Evolutionary conservation across 2,888 invertebrate species (phyloP), one percentile per base, ranked within the genome.

Genomic region (Neoitamus cyanurus): DNA sequence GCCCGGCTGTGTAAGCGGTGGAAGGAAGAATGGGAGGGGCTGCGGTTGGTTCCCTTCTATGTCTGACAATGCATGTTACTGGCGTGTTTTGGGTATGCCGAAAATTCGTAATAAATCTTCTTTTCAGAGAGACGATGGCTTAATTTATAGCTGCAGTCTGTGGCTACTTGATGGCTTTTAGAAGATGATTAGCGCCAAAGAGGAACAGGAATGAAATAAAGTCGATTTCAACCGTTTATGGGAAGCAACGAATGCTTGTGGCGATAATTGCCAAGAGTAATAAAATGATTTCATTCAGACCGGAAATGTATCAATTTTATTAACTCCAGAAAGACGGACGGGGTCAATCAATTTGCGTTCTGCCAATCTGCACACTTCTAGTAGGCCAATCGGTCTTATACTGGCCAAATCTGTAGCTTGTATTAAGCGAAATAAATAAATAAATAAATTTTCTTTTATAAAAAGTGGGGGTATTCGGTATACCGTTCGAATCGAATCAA

Each of bases 21-120:
- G 42, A 28, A 36, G 13, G n/a, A 46, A 3, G 34, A 70, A 9
- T 15, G 15, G 13, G 5, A 31, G 6, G 37, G 7, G 42, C 15
- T 11, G 28, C n/a, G 25, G 70, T 11, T 28, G 30, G 11, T 70
- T 70, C 70, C 70, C 34, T 70, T 31, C 30, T 31, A 34, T 30
- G 42, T 70, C 83, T 69, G 68, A 72, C 25, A 42, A 31, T 37
- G 3, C 34, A 48, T 68, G 48, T 77, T 75, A 37, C 48, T 36
- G 75, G 58, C 68, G 75, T 83, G 84, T 70, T 80, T 77, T 58
- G 73, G 83, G 87, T 48, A 87, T 88, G 86, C 69, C 36, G 85
- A 84, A 86, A 85, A 88, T 88, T 86, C 83, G 85, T 82, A 86
- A 88, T 87, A 87, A 87, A 87, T 87, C 87, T 87, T 86, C 82